A percentile compares a stretch with the other conserved stretches of the same genome.
phyloP scores from a whole-genome alignment of 2,888 invertebrate species.

The Penaeus monodon region DNA sequence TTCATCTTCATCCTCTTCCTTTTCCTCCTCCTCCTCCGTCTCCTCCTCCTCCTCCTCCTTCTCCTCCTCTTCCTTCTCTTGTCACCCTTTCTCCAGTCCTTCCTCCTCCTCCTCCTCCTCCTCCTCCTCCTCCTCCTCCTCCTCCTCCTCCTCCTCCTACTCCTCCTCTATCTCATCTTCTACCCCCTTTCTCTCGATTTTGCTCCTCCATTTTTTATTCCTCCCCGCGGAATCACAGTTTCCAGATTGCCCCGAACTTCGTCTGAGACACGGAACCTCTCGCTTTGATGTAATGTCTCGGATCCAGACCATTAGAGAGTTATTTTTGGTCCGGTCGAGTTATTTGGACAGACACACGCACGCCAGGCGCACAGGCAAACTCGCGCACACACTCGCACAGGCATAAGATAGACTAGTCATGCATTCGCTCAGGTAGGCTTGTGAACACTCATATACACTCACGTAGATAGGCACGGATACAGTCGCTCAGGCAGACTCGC shows the following conservation, averaged over 20 bases:
- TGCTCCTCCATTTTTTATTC: neutral
- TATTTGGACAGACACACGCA: conserved; percentile 1
- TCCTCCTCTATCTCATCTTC: conserved; percentile 1
- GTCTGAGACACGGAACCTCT: no score
- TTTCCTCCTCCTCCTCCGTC: neutral
- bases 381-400: neutral
- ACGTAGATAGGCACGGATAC: no score
- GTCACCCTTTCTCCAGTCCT: neutral
- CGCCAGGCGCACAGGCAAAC: neutral
- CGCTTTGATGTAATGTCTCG: no score
- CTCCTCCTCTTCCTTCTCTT: neutral
- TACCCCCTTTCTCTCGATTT: neutral
- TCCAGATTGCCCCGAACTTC: no score
- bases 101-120: neutral
- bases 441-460: no score
- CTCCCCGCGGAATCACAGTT: neutral
- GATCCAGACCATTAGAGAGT: no score
- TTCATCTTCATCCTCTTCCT: neutral
- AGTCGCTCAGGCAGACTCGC: no score
- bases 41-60: neutral
- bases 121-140: neutral
- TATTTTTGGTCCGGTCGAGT: no score
- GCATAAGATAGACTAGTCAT: neutral
- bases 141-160: neutral
- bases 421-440: no score